A percentile compares a stretch with the other conserved stretches of the same genome.
phyloP scores from a whole-genome alignment of 2,888 invertebrate genomes.

The Dasysyrphus albostriatus region DNA sequence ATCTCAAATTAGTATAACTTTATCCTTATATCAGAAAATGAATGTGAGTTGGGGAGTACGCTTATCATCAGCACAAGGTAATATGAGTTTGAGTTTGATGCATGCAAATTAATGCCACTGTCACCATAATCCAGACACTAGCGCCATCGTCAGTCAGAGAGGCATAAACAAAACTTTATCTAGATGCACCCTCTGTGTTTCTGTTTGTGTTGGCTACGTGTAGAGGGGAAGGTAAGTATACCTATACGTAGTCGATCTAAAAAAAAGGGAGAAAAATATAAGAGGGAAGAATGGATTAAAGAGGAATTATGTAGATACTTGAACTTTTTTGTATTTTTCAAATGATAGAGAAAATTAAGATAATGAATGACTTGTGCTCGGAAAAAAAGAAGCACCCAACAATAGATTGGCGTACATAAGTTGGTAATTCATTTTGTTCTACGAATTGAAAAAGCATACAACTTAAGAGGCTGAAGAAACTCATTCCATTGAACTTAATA shows the following conservation, averaged over 20 bases:
- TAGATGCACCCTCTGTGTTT: constrained; percentile 24
- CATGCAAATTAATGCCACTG: constrained; percentile 69
- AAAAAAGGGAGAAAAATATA: background rate
- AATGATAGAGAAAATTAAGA: constrained; percentile 46
- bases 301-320: constrained; percentile 52
- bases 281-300: constrained; percentile 31
- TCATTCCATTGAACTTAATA: too few relatives aligned
- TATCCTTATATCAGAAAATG: constrained; percentile 26
- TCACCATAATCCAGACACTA: constrained; percentile 52
- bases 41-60: background rate
- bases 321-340: constrained; percentile 38
- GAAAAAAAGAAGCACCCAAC: too few relatives aligned
- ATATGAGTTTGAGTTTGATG: constrained; percentile 55
- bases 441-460: background rate
- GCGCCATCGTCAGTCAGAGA: constrained; percentile 18
- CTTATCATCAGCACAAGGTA: constrained; percentile 44
- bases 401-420: background rate
- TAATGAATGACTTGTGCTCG: constrained; percentile 37
- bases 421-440: background rate
- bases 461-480: background rate
- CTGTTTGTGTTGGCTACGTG: background rate
- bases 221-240: background rate
- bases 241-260: background rate
- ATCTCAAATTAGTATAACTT: constrained; percentile 72
- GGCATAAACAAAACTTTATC: constrained; percentile 58